phyloP scores from a whole-genome alignment of 1,140 invertebrate genomes.

The Pseudoatta argentina region DNA sequence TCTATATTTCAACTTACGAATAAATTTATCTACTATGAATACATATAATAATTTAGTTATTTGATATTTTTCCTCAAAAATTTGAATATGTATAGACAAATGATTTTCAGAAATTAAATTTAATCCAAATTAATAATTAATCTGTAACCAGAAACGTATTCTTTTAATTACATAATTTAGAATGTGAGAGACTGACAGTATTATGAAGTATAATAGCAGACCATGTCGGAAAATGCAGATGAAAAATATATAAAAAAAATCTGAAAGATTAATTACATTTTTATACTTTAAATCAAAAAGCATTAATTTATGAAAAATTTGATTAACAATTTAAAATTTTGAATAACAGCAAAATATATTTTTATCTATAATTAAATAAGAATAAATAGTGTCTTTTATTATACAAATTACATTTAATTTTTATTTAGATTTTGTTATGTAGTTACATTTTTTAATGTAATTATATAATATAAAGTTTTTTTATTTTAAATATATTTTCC shows the following conservation, averaged over 20 bases:
- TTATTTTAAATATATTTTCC: constrained; percentile 1
- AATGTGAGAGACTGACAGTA: not conserved
- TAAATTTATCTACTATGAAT: not conserved
- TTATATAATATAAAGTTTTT: not conserved
- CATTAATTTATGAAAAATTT: not conserved
- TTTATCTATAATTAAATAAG: not conserved
- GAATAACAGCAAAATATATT: not conserved
- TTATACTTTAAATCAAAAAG: not conserved
- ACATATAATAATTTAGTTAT: not conserved
- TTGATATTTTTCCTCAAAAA: not conserved
- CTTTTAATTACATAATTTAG: not conserved
- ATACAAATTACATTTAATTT: not conserved
- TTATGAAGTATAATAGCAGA: not conserved
- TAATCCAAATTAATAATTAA: not conserved
- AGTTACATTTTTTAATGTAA: not conserved
- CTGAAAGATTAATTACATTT: not conserved
- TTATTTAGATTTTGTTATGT: not conserved
- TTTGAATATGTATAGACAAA: not conserved
- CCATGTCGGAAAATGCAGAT: not conserved
- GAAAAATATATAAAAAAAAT: not conserved
- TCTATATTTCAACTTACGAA: not conserved
- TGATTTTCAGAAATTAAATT: not conserved
- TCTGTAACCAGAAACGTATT: not conserved
- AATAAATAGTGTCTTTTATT: not conserved
- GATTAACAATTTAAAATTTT: constrained; percentile 3